Conservation (phyloP, 2,888 invertebrate species). For the Eupithecia subfuscata region DNA sequence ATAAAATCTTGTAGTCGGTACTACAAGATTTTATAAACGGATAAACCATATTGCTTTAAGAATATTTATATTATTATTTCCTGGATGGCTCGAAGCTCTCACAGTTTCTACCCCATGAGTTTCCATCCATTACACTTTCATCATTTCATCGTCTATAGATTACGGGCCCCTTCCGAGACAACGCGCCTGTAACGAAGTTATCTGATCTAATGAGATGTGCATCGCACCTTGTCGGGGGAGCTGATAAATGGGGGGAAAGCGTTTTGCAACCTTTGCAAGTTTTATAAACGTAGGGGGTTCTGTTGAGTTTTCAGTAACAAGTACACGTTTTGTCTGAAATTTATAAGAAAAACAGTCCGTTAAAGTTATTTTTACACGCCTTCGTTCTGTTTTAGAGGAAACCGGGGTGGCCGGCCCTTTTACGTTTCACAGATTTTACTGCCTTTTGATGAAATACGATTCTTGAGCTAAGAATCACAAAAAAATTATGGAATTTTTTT, state of each 20-base stretch:
- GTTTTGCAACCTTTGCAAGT: slow-evolving; percentile 13
- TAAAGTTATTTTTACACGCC: not conserved
- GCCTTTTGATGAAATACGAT: not conserved
- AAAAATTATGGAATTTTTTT: not conserved
- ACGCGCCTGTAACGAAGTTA: slow-evolving; percentile 33
- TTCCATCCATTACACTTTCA: slow-evolving; percentile 28
- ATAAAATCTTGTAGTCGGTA: no score
- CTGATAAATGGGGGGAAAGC: slow-evolving; percentile 10
- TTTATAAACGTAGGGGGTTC: not conserved
- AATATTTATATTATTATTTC: not conserved
- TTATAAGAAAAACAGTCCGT: not conserved
- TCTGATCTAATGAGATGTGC: slow-evolving; percentile 32
- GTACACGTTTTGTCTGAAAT: not conserved
- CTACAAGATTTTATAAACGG: not conserved
- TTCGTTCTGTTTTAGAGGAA: not conserved
- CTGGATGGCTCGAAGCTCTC: not conserved
- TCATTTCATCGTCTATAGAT: slow-evolving; percentile 33
- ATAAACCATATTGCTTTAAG: not conserved
- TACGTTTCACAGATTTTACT: not conserved
- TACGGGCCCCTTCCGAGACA: slow-evolving; percentile 34
- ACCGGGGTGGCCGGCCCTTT: not conserved
- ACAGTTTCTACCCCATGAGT: slow-evolving; percentile 5
- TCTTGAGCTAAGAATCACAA: not conserved
- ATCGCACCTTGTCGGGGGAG: slow-evolving; percentile 27
- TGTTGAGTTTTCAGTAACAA: not conserved